Conservation (phyloP, 35 echinoderm and acorn worm genomes). For the Eucidaris tribuloides region DNA sequence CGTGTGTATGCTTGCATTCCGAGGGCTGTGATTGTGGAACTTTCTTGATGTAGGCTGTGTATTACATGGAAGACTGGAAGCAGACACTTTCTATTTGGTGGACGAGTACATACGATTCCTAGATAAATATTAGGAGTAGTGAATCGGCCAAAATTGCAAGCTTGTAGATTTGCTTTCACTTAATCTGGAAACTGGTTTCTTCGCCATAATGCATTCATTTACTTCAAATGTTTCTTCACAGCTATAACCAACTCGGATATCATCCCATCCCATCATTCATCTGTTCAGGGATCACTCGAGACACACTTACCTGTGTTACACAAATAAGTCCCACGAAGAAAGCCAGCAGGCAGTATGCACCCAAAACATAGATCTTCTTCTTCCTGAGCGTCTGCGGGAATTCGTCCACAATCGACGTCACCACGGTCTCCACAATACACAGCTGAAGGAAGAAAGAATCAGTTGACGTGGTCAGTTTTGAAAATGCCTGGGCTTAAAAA, state of each 20-base stretch:
- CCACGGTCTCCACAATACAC: slow-evolving; percentile 90
- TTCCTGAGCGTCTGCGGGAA: slow-evolving; percentile 63
- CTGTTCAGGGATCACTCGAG: neutral
- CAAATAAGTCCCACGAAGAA: slow-evolving; percentile 77
- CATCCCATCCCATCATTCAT: neutral
- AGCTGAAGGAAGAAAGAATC: slow-evolving; percentile 28
- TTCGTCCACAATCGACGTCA: slow-evolving; percentile 78
- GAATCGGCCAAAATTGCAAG: too few relatives aligned
- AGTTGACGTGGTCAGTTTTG: neutral
- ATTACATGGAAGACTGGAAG: too few relatives aligned
- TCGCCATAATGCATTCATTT: too few relatives aligned
- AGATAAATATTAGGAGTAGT: too few relatives aligned
- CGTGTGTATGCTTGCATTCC: too few relatives aligned
- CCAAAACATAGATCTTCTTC: slow-evolving; percentile 51
- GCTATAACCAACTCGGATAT: neutral
- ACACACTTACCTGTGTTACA: slow-evolving; percentile 74
- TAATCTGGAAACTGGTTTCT: too few relatives aligned
- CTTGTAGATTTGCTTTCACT: too few relatives aligned
- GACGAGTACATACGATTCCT: too few relatives aligned
- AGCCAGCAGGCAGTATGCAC: slow-evolving; percentile 41
- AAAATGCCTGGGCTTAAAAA: neutral
- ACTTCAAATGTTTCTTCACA: too few relatives aligned
- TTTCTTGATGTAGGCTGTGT: too few relatives aligned
- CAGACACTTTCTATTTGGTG: too few relatives aligned
- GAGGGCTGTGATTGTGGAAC: too few relatives aligned